These are phyloP conservation scores for Callorhinus ursinus DNA, from an alignment of 2,113 vertebrate genomes.

Conservation along the genomic window DNA sequence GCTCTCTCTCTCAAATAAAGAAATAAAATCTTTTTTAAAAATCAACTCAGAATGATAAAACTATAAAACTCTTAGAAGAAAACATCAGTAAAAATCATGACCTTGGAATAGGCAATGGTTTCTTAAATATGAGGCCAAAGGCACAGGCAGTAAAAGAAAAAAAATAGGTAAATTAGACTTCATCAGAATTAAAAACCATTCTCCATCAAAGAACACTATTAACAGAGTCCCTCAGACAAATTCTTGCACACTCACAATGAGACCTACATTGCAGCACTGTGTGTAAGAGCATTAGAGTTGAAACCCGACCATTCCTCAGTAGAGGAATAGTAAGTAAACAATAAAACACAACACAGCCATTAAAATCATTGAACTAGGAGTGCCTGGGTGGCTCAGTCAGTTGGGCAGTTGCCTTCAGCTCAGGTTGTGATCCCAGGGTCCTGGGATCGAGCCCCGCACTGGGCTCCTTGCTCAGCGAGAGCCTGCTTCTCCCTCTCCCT, in stretches of 20 bases:
- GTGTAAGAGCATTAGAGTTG: not conserved
- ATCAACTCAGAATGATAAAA: not conserved
- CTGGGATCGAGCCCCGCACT: too few relatives aligned
- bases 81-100: not conserved
- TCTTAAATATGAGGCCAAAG: not conserved
- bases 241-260: not conserved
- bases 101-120: not conserved
- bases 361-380: not conserved
- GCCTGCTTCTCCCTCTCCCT: too few relatives aligned
- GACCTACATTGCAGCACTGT: not conserved
- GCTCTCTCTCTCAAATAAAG: too few relatives aligned
- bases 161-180: not conserved
- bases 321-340: not conserved
- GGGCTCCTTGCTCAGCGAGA: too few relatives aligned
- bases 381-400: too few relatives aligned
- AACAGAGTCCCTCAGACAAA: not conserved
- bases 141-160: not conserved
- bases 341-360: not conserved
- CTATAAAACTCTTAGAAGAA: not conserved
- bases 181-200: not conserved
- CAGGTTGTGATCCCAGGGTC: too few relatives aligned
- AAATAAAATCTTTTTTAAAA: not conserved
- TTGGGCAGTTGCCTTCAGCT: too few relatives aligned
- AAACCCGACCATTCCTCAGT: not conserved
- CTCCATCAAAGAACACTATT: not conserved